Evolutionary conservation across 2,888 invertebrate genomes (phyloP).

Genomic region (Crocallis elinguaria): DNA sequence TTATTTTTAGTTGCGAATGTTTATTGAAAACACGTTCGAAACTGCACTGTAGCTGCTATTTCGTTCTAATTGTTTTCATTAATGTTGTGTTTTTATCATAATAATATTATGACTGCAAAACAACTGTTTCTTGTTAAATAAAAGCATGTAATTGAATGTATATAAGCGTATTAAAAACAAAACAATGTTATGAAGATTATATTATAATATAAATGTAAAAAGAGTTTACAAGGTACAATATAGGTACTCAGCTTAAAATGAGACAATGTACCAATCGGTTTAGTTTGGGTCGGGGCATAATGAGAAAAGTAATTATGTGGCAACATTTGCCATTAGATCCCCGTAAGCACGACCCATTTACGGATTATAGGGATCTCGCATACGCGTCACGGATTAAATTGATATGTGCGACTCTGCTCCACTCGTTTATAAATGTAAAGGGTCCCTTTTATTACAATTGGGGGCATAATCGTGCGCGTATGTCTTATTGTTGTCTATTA

Average conservation of each 20-base stretch:
- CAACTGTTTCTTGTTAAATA: too few relatives aligned
- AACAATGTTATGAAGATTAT: not conserved
- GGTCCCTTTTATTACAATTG: constrained; percentile 77
- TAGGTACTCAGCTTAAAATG: not conserved
- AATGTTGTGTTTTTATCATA: too few relatives aligned
- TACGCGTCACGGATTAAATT: constrained; percentile 76
- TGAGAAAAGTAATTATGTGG: constrained; percentile 77
- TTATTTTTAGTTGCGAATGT: not conserved
- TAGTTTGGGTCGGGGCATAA: constrained; percentile 57
- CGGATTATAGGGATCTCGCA: constrained; percentile 76
- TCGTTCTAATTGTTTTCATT: too few relatives aligned
- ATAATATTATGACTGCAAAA: too few relatives aligned
- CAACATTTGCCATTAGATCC: constrained; percentile 70
- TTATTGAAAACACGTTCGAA: too few relatives aligned
- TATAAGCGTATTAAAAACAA: too few relatives aligned
- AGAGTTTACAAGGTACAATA: not conserved
- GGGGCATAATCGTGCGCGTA: constrained; percentile 72
- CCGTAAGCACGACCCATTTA: constrained; percentile 65
- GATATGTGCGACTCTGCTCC: constrained; percentile 75
- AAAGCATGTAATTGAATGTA: too few relatives aligned
- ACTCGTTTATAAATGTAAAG: constrained; percentile 78
- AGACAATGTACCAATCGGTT: constrained; percentile 37
- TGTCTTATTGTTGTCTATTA: constrained; percentile 72
- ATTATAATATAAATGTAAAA: not conserved
- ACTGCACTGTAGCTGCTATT: too few relatives aligned